Evolutionary conservation across 1,140 invertebrate genomes (phyloP), one percentile per base, ranked within the genome.

Genomic region (Daktulosphaira vitifoliae): DNA sequence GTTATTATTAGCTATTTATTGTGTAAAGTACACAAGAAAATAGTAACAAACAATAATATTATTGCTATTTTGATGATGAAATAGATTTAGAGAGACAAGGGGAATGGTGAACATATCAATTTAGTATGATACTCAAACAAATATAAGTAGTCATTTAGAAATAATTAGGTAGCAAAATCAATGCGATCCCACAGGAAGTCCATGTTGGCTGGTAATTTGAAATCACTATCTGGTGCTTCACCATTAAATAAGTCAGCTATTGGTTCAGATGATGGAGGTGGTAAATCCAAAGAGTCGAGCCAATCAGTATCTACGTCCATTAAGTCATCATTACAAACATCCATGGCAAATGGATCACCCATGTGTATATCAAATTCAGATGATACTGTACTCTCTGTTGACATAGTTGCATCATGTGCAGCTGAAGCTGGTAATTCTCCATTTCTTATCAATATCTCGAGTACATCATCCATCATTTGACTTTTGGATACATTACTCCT

Each of bases 401-500:
- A 86, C 86, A 5, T 82, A 77, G 11, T 11, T 5, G 87, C 84
- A 69, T 89, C 86, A 65, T 84, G 83, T 6, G 87, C 90, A 1
- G 88, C 89, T 71, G 90, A 93, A 2, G 91, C 84, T 1, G 91
- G 90, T 18, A 96, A 73, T 72, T 96, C 92, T 46, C 92, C 92
- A 74, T 92, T 92, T 73, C 92, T 87, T 18, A 96, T 94, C 0
- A 96, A 78, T 70, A 96, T 95, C 72, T 96, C 92, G n/a, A 97
- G 74, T 0, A 96, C 92, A 76, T 96, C 92, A 72, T 95, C 92
- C 66, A 96, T 88, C 38, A 89, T 88, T 74, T 95, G 90, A 37
- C 42, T 54, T 48, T 62, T 62, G 18, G 39, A 46, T 4, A 72
- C 86, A 87, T 51, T 68, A 71, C 90, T 89, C 15, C 88, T 77